phyloP scores from a whole-genome alignment of 2,888 invertebrate species.

The Eupithecia tripunctaria region DNA sequence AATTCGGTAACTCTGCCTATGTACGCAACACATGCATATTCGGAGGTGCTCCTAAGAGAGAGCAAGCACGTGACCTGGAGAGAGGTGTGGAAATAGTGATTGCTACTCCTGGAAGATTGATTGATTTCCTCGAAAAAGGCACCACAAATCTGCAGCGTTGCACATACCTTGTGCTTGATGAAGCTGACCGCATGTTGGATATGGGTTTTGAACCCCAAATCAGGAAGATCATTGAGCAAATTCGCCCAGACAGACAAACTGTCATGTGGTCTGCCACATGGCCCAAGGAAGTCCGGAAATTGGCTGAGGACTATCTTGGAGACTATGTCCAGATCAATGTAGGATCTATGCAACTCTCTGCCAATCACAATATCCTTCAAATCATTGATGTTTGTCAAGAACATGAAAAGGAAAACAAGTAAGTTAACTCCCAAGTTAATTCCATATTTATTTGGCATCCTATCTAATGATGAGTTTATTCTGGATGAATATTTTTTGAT shows the following conservation, averaged over 20 bases:
- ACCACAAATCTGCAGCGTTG: conserved; percentile 90
- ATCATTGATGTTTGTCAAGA: conserved; percentile 94
- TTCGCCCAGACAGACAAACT: conserved; percentile 96
- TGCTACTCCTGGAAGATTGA: conserved; percentile 94
- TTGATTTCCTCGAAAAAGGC: conserved; percentile 92
- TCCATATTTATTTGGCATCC: neutral
- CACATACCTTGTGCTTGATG: conserved; percentile 94
- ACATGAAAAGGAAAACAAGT: conserved; percentile 91
- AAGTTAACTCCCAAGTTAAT: conserved; percentile 51
- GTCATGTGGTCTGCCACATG: conserved; percentile 99
- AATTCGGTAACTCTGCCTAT: conserved; percentile 91
- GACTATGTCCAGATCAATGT: conserved; percentile 96
- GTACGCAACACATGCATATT: conserved; percentile 94
- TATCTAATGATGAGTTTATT: conserved; percentile 57
- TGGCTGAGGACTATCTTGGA: conserved; percentile 96
- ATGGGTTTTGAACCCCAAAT: conserved; percentile 99
- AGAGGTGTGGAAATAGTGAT: conserved; percentile 94
- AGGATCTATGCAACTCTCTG: conserved; percentile 93
- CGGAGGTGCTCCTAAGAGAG: conserved; percentile 94
- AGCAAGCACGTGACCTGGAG: conserved; percentile 88
- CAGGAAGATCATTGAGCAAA: conserved; percentile 95
- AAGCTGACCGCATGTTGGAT: conserved; percentile 97
- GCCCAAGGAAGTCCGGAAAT: conserved; percentile 97
- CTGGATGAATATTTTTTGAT: conserved; percentile 65
- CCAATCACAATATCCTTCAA: conserved; percentile 96